Base-by-base conservation (phyloP, 2,113 vertebrate genomes). In the Oxygymnocypris stewartii region DNA sequence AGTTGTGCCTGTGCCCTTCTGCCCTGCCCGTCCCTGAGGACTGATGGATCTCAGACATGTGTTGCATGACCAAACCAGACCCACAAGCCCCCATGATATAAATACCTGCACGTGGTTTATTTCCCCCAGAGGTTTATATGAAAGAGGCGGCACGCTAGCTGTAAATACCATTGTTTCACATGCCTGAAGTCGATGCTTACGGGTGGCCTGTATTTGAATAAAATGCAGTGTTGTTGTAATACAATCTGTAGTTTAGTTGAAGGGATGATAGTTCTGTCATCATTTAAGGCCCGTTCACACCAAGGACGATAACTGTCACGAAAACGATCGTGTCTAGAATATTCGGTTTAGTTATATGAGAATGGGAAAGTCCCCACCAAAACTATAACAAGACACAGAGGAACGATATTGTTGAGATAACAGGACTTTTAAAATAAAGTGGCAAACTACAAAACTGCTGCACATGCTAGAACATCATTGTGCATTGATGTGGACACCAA, bases 1-100 rank as follows among this genome's bases (percentile, higher is more conserved):
- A 94, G 90, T 81, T 31, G n/a, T 74, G 61, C 57, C 83, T 40
- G 18, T 91, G 89, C 87, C 90, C 89, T 91, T 79, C 86, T 92
- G 90, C 88, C 88, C 92, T 91, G 84, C 86, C 85, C 79, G 84
- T 88, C 85, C 84, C 88, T 84, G 10, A 74, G 86, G 75, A 63
- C 87, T 89, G 82, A 85, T 88, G 79, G 89, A 85, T 91, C 90
- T 89, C 88, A 91, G 87, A 86, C 87, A 86, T 67, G 78, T 89
- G 90, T 90, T 92, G 87, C 88, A 84, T 84, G 87, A 90, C 61
- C 69, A 65, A 88, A 88, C 67, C 73, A 57, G 86, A 91, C 74
- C 85, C 69, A 74, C 75, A 80, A 87, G 81, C 80, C 85, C 74
- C 86, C 78, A 80, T 79, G 59, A 71, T 82, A 83, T 89, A 67